Conservation (phyloP, 2,113 vertebrate species). For the Columba janthina region DNA sequence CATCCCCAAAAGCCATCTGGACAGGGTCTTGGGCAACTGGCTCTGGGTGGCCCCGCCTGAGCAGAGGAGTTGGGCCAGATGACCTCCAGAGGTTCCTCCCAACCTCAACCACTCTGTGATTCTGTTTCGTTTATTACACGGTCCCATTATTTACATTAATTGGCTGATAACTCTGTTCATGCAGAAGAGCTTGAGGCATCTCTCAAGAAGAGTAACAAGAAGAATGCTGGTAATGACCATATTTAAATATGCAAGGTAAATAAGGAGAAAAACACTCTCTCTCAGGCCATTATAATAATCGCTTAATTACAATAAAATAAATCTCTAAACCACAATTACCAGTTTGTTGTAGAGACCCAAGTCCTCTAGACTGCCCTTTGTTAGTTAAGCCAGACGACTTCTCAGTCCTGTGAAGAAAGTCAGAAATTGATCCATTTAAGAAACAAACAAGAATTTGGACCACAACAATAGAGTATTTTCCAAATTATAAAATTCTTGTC, state of each 20-base stretch:
- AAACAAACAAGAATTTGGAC: not conserved
- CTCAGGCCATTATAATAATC: not conserved
- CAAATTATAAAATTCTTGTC: not conserved
- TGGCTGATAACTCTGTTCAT: not conserved
- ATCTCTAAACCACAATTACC: slow-evolving; percentile 69
- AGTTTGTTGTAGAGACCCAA: slow-evolving; percentile 80
- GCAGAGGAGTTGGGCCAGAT: not conserved
- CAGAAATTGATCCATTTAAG: not conserved
- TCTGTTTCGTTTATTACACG: not conserved
- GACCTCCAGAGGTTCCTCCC: not conserved
- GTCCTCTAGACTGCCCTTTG: slow-evolving; percentile 81
- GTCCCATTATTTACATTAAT: not conserved
- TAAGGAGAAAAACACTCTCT: not conserved
- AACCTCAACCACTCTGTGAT: not conserved
- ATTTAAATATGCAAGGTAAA: not conserved
- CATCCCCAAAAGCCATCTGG: not conserved
- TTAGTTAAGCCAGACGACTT: slow-evolving; percentile 77
- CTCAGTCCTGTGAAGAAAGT: slow-evolving; percentile 76
- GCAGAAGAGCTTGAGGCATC: not conserved
- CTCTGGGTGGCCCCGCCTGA: not conserved
- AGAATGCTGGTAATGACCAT: not conserved
- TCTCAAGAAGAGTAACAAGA: not conserved
- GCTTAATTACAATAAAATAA: not conserved
- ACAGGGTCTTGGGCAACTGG: not conserved
- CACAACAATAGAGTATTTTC: not conserved